Evolutionary conservation across 2,797 vertebrate genomes (phyloP), one percentile per base, ranked within the genome.

Genomic region (Pseudochaenichthys georgianus): DNA sequence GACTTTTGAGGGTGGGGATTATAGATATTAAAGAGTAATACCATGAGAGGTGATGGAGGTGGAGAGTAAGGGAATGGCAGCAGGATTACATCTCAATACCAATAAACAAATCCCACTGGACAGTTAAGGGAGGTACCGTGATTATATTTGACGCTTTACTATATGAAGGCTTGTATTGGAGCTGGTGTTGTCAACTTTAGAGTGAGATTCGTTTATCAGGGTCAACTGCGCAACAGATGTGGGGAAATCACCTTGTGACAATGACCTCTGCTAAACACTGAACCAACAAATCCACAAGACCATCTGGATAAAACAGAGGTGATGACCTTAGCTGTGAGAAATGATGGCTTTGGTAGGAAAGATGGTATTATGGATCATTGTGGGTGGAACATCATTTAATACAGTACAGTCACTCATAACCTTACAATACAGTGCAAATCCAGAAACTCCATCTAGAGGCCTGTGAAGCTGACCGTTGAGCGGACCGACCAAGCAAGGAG

Each of bases 11-110:
- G 57, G 81, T 73, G 73, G 76, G 88, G 82, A 91, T 94, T 89
- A 90, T 55, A 77, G 75, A 80, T 88, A 88, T 91, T 84, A 90
- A 85, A 89, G 78, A 85, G 67, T 80, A 86, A 90, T 87, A 88
- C 79, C 73, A 71, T 53, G 63, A 82, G 73, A 79, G 77, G 69
- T 85, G 74, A 75, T 72, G 71, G 64, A 51, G 74, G 42, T 47
- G 73, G 15, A 66, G 73, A 69, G 76, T 43, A 59, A 52, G 63
- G 55, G 52, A 61, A 48, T 64, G 67, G 52, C 80, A 47, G 76
- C 10, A 42, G 87, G 87, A 89, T 92, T 90, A 89, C 28, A 73
- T 74, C 70, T 83, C 60, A 77, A 68, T 58, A 63, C 41, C 68
- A 61, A 61, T 76, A 85, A 77, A 77, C 41, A 87, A 85, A 90